A percentile compares a stretch with the other conserved stretches of the same genome.
phyloP scores from a whole-genome alignment of 2,888 invertebrate genomes.

The Hesperia comma region DNA sequence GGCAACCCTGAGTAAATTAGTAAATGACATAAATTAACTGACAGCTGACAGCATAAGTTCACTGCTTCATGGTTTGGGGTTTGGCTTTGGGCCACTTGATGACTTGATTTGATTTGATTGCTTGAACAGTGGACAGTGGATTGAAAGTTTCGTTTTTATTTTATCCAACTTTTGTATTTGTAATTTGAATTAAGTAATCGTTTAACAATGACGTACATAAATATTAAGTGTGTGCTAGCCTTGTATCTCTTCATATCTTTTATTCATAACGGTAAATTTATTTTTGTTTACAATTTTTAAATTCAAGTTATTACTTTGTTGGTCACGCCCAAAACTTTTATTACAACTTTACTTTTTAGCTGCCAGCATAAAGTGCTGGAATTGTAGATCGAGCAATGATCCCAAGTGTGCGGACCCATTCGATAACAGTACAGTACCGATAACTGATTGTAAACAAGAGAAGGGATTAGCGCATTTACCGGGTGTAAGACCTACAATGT shows the following conservation, averaged over 20 bases:
- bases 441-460: conserved; percentile 89
- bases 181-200: neutral
- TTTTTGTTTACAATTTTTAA: neutral
- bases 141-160: neutral
- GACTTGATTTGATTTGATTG: no score
- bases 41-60: no score
- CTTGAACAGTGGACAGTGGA: no score
- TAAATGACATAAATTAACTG: no score
- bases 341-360: conserved; percentile 65
- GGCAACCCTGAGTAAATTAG: no score
- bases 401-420: conserved; percentile 96
- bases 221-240: neutral
- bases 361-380: conserved; percentile 93
- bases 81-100: no score
- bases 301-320: conserved; percentile 4
- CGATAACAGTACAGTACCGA: conserved; percentile 93
- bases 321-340: conserved; percentile 64
- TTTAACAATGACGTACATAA: neutral
- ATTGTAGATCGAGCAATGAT: conserved; percentile 94
- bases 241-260: conserved; percentile 1
- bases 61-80: no score
- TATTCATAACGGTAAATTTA: conserved; percentile 17
- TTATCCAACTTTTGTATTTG: no score
- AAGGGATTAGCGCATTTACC: conserved; percentile 86
- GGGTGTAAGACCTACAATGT: conserved; percentile 91